Evolutionary conservation across 2,888 invertebrate species (phyloP).

Genomic region (Diabrotica balteata): DNA sequence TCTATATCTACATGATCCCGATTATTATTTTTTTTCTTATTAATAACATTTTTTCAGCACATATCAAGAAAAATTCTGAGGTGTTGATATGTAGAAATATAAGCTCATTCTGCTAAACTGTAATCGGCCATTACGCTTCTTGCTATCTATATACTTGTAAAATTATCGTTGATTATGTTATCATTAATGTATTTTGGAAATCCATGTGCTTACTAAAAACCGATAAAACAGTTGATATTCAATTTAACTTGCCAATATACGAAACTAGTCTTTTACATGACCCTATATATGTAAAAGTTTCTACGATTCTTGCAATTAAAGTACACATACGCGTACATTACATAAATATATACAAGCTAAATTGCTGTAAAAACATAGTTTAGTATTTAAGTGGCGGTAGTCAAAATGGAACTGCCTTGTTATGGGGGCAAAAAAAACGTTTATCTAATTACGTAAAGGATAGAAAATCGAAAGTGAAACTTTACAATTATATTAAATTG

Average conservation of each 20-base stretch:
- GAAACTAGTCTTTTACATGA: neutral
- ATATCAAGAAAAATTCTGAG: no score
- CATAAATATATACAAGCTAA: neutral
- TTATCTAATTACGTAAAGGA: neutral
- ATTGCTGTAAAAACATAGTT: slow-evolving; percentile 1
- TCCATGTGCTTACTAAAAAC: no score
- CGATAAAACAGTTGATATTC: neutral
- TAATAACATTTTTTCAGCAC: no score
- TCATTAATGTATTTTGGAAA: no score
- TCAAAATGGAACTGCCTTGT: neutral
- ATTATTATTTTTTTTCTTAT: no score
- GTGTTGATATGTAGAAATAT: no score
- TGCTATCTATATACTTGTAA: no score
- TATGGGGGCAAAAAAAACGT: neutral
- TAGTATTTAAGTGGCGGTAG: neutral
- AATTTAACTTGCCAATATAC: neutral
- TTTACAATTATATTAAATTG: neutral
- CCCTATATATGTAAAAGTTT: slow-evolving; percentile 1
- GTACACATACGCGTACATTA: neutral
- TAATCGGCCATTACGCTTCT: no score
- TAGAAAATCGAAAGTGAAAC: slow-evolving; percentile 1
- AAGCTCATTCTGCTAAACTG: no score
- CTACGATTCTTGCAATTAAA: slow-evolving; percentile 1
- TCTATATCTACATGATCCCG: no score
- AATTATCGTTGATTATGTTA: no score